Percentiles rank a stretch among this genome's conserved stretches.
Conservation (phyloP, 2,113 vertebrate species). For the Empidonax alnorum region DNA sequence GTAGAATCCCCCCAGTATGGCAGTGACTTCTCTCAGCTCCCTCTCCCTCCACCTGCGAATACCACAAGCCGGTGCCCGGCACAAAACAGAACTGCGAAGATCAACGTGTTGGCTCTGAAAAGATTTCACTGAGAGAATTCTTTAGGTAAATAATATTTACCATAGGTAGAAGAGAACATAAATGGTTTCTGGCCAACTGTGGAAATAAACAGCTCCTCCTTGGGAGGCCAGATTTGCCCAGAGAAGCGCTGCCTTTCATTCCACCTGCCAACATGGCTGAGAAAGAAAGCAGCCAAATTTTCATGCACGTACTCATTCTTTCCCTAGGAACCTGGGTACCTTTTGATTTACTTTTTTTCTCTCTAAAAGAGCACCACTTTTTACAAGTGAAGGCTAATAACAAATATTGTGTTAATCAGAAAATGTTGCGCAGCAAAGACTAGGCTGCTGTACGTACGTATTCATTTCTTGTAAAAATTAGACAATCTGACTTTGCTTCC, state of each 20-base stretch:
- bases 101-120: neutral
- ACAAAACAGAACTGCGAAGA: neutral
- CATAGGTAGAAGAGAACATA: neutral
- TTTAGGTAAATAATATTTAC: neutral
- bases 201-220: neutral
- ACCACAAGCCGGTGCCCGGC: neutral
- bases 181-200: neutral
- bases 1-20: neutral
- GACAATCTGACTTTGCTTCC: neutral
- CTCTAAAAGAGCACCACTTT: neutral
- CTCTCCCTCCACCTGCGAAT: neutral
- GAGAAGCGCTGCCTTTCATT: neutral
- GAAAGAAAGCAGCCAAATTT: constrained; percentile 3
- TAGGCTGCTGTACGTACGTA: neutral
- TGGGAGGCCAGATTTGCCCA: neutral
- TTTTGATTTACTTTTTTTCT: neutral
- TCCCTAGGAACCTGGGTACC: neutral
- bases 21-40: neutral
- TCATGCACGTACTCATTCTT: neutral
- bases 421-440: neutral
- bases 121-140: neutral
- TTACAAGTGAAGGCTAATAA: neutral
- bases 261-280: neutral
- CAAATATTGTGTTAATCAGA: neutral
- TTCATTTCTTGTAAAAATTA: neutral